Conservation (phyloP, 2,113 vertebrate species). For the Numida meleagris region DNA sequence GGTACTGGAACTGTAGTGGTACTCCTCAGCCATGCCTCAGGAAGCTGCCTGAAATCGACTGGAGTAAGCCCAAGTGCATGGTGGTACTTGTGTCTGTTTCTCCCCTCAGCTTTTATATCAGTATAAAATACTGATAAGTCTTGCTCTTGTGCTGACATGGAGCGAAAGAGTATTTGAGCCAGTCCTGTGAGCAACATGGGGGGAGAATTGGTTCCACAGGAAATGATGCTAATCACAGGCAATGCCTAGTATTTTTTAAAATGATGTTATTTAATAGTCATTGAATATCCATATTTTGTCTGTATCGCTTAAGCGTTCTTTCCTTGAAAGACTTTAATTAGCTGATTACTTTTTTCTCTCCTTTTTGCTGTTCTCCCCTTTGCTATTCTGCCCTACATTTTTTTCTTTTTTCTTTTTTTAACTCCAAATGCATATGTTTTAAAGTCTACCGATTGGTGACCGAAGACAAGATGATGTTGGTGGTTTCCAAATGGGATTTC, state of each 20-base stretch:
- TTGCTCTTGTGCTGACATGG: background rate
- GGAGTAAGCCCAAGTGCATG: background rate
- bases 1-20: background rate
- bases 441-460: background rate
- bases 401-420: background rate
- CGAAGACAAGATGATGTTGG: background rate
- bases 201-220: background rate
- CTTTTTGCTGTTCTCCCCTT: background rate
- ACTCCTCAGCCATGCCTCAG: background rate
- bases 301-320: background rate
- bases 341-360: background rate
- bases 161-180: background rate
- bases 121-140: background rate
- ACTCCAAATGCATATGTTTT: background rate
- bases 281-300: background rate
- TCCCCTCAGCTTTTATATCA: background rate
- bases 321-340: background rate
- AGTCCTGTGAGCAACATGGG: background rate
- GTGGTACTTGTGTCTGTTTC: background rate
- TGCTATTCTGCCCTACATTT: background rate
- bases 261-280: background rate
- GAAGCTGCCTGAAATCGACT: background rate
- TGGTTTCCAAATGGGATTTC: background rate
- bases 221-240: too few species aligned
- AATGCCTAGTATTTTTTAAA: background rate